phyloP scores from a whole-genome alignment of 2,797 vertebrate genomes.

The Poliocrania exsul region DNA sequence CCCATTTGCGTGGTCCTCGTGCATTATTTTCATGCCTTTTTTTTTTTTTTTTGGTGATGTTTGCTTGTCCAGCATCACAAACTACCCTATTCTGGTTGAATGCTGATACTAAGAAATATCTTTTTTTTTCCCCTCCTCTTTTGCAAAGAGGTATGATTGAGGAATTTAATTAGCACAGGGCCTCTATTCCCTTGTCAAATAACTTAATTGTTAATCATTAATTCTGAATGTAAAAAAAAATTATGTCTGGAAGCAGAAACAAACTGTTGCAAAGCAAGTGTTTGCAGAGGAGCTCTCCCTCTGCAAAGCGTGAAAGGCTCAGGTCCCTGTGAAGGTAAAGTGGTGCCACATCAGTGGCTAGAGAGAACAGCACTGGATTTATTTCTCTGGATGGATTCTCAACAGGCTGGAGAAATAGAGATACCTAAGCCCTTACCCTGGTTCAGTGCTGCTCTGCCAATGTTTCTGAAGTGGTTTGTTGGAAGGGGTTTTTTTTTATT shows the following conservation, averaged over 20 bases:
- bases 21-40: background rate
- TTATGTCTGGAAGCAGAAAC: background rate
- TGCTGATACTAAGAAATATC: background rate
- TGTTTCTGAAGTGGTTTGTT: background rate
- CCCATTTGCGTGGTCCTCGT: background rate
- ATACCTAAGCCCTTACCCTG: background rate
- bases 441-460: background rate
- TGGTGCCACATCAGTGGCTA: background rate
- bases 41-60: background rate
- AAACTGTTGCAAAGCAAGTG: background rate
- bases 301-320: background rate
- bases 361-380: background rate
- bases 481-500: background rate
- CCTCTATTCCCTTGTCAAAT: conserved; percentile 31
- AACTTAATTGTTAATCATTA: conserved; percentile 53
- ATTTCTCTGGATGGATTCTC: background rate
- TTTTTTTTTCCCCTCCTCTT: background rate
- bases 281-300: background rate
- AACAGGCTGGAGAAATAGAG: background rate
- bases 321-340: background rate
- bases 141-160: background rate
- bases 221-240: conserved; percentile 2
- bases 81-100: conserved; percentile 2
- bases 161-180: conserved; percentile 43
- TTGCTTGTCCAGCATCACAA: background rate